Evolutionary conservation across 2,888 invertebrate genomes (phyloP), one percentile per base, ranked within the genome.

Genomic region (Timandra comae): DNA sequence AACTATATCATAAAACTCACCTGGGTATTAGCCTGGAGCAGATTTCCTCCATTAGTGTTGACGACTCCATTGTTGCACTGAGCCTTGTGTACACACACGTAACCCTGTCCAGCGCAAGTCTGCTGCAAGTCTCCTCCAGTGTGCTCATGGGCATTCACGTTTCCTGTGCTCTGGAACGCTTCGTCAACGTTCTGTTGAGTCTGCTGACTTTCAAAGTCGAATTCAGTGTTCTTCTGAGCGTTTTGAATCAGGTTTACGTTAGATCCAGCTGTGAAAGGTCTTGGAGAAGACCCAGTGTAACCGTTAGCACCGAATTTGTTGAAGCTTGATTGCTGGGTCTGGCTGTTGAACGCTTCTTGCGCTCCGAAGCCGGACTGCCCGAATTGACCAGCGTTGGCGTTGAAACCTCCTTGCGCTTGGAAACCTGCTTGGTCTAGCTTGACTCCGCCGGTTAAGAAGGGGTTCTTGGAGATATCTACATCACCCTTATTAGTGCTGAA

Each of bases 11-110:
- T n/a, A 29, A 20, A n/a, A 78, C 89, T 87, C 57, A 90, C 90
- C 86, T 81, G 78, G 34, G 77, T 78, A 35, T 77, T 84, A 1
- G 85, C 80, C 51, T 87, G 87, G 20, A 84, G 62, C 0, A 87
- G 54, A 24, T 75, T 82, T 21, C 78, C 80, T 6, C 84, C 86
- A 36, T 86, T 82, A 3, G 68, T 75, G 57, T 78, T 86, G 35
- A 87, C 86, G 0, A 88, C 85, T 11, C 91, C 91, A 40, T 90
- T 88, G 41, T 80, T 63, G 59, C 92, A 92, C 46, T 87, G 79
- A 1, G 87, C 66, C 41, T 87, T 89, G 1, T 80, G 70, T 1
- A 91, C 90, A 60, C 92, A 92, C 25, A 88, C 76, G 56, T 86
- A 87, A 4, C 88, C 89, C 29, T 81, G 72, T 0, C 88, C 90